phyloP scores from a whole-genome alignment of 92 coral and sea anemone genomes.

The Porites evermanni region DNA sequence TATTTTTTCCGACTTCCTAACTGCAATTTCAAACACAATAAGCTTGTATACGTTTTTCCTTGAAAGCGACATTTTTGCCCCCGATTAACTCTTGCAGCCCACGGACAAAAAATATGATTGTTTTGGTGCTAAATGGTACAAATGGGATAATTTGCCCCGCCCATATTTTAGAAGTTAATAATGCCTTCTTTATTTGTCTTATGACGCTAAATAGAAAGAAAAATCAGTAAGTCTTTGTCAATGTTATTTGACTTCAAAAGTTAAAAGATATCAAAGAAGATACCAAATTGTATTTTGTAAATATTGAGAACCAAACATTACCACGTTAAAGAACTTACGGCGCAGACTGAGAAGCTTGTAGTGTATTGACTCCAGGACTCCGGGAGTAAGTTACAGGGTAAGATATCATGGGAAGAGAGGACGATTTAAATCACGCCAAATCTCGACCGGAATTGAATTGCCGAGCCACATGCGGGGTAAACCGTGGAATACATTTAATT shows the following conservation, averaged over 20 bases:
- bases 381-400: no score
- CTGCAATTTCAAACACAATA: slow-evolving; percentile 19
- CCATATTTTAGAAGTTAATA: slow-evolving; percentile 21
- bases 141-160: slow-evolving; percentile 2
- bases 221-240: slow-evolving; percentile 1
- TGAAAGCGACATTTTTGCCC: neutral
- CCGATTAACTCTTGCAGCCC: neutral
- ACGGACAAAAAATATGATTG: slow-evolving; percentile 1
- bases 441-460: slow-evolving; percentile 7
- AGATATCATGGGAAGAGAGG: neutral
- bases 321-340: no score
- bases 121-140: slow-evolving; percentile 5
- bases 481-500: neutral
- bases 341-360: no score
- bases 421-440: neutral
- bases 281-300: no score
- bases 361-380: neutral
- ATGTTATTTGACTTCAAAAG: neutral
- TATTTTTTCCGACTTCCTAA: slow-evolving; percentile 35
- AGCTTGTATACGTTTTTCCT: neutral
- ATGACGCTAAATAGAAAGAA: neutral
- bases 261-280: no score
- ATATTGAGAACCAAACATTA: no score
- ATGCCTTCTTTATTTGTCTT: neutral
- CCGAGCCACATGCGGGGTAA: neutral